Percentiles rank a stretch among this genome's conserved stretches.
Evolutionary conservation across 2,888 invertebrate species (phyloP).

Genomic region (Amiota mariae): DNA sequence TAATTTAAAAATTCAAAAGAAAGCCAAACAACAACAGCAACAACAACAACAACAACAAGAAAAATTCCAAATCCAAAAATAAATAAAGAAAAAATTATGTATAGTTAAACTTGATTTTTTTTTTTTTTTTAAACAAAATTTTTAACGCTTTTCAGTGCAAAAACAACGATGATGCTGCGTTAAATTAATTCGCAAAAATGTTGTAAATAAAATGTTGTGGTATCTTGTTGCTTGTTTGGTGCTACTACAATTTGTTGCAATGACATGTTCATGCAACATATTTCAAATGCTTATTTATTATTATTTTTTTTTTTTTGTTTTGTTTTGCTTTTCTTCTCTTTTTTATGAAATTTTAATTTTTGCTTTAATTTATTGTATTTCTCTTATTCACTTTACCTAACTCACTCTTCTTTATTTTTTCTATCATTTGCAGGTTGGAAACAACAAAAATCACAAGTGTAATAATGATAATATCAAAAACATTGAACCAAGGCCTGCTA

Average conservation of each 20-base stretch:
- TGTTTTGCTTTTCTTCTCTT: not conserved
- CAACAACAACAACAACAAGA: constrained; percentile 6
- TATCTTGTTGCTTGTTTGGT: constrained; percentile 1
- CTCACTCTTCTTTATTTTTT: constrained; percentile 27
- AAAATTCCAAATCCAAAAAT: not conserved
- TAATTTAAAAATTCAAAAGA: constrained; percentile 22
- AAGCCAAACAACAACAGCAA: constrained; percentile 14
- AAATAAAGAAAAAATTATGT: not conserved
- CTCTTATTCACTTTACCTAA: not conserved
- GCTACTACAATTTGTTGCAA: constrained; percentile 32
- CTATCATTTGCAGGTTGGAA: constrained; percentile 46
- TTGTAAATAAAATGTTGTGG: not conserved
- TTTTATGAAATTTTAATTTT: not conserved
- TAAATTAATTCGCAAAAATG: constrained; percentile 19
- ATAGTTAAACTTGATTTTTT: constrained; percentile 23
- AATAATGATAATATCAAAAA: constrained; percentile 24
- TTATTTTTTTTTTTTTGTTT: not conserved
- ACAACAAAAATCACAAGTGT: constrained; percentile 23
- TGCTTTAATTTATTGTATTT: not conserved
- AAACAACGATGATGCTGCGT: not conserved
- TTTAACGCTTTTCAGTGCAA: constrained; percentile 21
- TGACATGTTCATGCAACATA: constrained; percentile 24
- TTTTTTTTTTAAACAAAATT: constrained; percentile 3
- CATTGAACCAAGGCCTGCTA: constrained; percentile 32
- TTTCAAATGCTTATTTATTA: constrained; percentile 13